Base-by-base conservation (phyloP, 92 coral and sea anemone genomes). In the Parazoanthus atlanticus region DNA sequence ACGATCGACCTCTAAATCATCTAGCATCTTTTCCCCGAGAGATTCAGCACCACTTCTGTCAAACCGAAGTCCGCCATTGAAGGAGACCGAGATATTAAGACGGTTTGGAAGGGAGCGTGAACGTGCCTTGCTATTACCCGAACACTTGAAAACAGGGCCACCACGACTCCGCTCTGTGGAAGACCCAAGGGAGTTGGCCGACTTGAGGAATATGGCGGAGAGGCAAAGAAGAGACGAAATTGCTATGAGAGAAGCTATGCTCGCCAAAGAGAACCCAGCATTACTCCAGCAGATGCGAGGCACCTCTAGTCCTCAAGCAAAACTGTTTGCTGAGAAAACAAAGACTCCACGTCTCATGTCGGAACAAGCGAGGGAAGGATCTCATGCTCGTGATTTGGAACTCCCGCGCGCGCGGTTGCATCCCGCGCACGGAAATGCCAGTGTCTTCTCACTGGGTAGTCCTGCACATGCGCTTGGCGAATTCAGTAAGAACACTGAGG, bases 91-190 rank as follows among this genome's bases (percentile, higher is more conserved):
- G 21, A 3, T 70, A 54, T 70, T 84, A 43, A 70, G 87, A 43
- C 87, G 87, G 32, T 67, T 77, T 67, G 83, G 83, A 30, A 90
- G 95, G 74, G 95, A 94, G 28, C 94, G 89, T 64, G 89, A 84
- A 21, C 85, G 90, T 28, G 82, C 83, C 56, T 30, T 92, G 30
- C 80, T 81, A 33, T 84, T 91, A 74, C 82, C 80, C n/a, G 95
- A 95, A 30, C 89, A 91, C 49, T 88, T 95, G 33, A 95, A 95
- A 80, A 91, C 94, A 11, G 96, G 95, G n/a, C 98, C 96, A 9
- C 98, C 98, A 15, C 96, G 96, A 6, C 89, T 95, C 65, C 95
- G 98, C 56, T 85, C 98, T 11, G 80, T 95, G 23, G 98, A 92
- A 61, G 98, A 93, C 52, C 82, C 86, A 2, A 81, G 90, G 23